Conservation (phyloP, 2,797 vertebrate genomes). For the Periophthalmus magnuspinnatus region DNA sequence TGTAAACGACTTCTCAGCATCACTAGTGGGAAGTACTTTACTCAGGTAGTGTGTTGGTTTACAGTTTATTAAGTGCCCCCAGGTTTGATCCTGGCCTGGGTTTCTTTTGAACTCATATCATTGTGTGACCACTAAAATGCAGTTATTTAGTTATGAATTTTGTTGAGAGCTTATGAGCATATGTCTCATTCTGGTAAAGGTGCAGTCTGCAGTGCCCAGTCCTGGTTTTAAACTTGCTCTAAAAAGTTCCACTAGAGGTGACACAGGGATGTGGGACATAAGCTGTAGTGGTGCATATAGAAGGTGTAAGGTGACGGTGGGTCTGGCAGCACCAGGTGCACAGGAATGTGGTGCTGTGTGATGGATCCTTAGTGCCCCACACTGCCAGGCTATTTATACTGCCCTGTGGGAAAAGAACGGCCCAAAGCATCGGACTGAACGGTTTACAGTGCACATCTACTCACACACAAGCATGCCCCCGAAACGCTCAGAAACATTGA, state of each 20-base stretch:
- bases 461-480: conserved; percentile 19
- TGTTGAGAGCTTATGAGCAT: background rate
- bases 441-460: conserved; percentile 47
- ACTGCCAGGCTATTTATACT: conserved; percentile 79
- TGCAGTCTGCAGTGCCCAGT: background rate
- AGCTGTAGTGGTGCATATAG: conserved; percentile 21
- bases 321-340: conserved; percentile 74
- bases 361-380: conserved; percentile 70
- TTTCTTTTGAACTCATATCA: background rate
- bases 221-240: conserved; percentile 10
- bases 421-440: conserved; percentile 56
- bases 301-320: conserved; percentile 71
- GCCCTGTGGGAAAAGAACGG: conserved; percentile 76
- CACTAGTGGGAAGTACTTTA: conserved; percentile 4
- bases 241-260: conserved; percentile 22
- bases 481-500: background rate
- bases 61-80: background rate
- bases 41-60: background rate
- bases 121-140: background rate
- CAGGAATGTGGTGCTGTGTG: conserved; percentile 76
- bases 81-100: background rate
- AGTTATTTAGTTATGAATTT: background rate
- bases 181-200: background rate
- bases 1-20: background rate
- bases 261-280: conserved; percentile 39